These are phyloP conservation scores for Paracentrotus lividus DNA, from an alignment of 53 echinoderm and acorn worm genomes.

Conservation along the genomic window DNA sequence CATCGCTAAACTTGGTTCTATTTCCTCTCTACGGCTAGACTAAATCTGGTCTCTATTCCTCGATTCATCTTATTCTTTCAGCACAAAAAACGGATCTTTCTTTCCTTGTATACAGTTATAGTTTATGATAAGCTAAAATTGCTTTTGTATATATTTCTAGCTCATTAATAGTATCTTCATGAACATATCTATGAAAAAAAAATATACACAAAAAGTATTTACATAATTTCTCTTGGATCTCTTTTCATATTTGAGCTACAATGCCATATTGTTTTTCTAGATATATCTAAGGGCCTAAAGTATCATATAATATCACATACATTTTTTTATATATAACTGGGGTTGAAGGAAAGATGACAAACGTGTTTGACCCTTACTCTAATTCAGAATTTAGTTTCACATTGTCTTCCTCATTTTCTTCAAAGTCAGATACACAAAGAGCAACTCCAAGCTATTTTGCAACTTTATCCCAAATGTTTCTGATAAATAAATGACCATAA, in stretches of 20 bases:
- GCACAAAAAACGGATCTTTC: background rate
- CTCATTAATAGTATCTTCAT: background rate
- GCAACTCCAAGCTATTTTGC: background rate
- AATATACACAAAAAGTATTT: constrained; percentile 43
- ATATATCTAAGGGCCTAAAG: background rate
- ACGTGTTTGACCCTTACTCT: background rate
- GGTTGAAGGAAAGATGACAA: background rate
- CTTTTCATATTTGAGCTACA: constrained; percentile 12
- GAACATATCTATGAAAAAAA: constrained; percentile 6
- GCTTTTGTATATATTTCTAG: background rate
- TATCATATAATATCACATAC: background rate
- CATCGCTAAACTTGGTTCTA: background rate
- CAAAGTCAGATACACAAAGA: background rate
- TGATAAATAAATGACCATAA: too few relatives aligned
- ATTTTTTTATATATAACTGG: too few relatives aligned
- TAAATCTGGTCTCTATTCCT: background rate
- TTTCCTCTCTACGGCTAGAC: background rate
- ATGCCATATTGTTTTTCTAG: background rate
- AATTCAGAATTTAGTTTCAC: background rate
- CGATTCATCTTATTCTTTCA: background rate
- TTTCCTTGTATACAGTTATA: background rate
- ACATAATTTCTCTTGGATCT: constrained; percentile 10
- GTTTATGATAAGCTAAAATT: background rate
- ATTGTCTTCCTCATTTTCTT: background rate
- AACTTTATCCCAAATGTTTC: too few relatives aligned